These are phyloP conservation scores for Nymphalis urticae DNA, from an alignment of 2,888 invertebrate genomes.

Conservation along the genomic window DNA sequence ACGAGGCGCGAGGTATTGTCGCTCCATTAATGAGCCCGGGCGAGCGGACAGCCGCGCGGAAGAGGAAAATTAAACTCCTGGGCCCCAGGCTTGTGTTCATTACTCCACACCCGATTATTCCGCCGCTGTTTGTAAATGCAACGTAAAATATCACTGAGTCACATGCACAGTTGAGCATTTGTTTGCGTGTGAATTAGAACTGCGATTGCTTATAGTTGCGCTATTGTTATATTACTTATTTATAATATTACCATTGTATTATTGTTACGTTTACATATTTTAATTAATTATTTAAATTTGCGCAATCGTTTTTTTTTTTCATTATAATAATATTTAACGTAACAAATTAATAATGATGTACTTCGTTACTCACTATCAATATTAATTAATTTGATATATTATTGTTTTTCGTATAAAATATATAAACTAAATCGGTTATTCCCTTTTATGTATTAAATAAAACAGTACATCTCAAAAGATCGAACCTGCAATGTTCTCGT, in stretches of 20 bases:
- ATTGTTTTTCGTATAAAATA: no score
- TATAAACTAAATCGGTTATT: no score
- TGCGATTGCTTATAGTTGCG: slow-evolving; percentile 34
- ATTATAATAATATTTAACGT: no score
- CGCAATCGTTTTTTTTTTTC: no score
- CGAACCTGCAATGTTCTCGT: no score
- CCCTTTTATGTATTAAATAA: no score
- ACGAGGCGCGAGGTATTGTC: slow-evolving; percentile 76
- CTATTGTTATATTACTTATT: background rate
- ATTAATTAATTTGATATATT: no score
- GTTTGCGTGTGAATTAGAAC: slow-evolving; percentile 35
- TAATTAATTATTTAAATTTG: background rate
- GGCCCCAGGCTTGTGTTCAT: slow-evolving; percentile 75
- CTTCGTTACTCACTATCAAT: no score
- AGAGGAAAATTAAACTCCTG: slow-evolving; percentile 82
- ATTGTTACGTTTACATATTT: background rate
- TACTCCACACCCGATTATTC: slow-evolving; percentile 74
- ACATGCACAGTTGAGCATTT: slow-evolving; percentile 27
- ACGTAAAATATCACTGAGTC: slow-evolving; percentile 54
- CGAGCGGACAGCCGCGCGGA: slow-evolving; percentile 70
- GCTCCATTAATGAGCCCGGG: slow-evolving; percentile 72
- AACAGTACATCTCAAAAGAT: no score
- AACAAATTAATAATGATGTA: no score
- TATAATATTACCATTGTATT: background rate
- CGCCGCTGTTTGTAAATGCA: slow-evolving; percentile 62